These are phyloP conservation scores for Drosophila fungiperda DNA, from an alignment of 2,888 invertebrate genomes.

Conservation along the genomic window DNA sequence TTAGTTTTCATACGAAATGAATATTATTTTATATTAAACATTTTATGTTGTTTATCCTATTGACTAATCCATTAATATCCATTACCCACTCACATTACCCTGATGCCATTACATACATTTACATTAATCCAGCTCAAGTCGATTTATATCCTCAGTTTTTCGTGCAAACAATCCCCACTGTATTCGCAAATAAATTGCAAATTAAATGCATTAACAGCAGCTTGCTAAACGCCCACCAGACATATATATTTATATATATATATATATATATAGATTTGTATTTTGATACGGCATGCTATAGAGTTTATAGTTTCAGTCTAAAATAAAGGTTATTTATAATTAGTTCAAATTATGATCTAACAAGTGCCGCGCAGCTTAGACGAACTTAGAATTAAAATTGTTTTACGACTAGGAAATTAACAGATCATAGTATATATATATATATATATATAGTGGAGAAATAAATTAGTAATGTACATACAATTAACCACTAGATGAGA, in stretches of 20 bases:
- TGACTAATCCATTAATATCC: neutral
- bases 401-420: conserved; percentile 35
- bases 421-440: neutral
- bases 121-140: conserved; percentile 17
- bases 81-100: conserved; percentile 1
- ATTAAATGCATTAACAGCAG: conserved; percentile 51
- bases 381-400: conserved; percentile 67
- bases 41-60: neutral
- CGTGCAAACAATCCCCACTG: conserved; percentile 32
- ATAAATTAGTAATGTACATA: conserved; percentile 51
- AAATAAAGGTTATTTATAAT: conserved; percentile 41
- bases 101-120: conserved; percentile 7
- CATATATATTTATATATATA: neutral
- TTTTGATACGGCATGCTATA: neutral
- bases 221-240: conserved; percentile 59
- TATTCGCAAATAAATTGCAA: conserved; percentile 33
- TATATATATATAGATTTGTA: neutral
- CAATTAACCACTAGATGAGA: conserved; percentile 29
- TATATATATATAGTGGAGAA: conserved; percentile 8
- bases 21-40: neutral
- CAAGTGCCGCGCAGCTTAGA: conserved; percentile 22
- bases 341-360: conserved; percentile 44
- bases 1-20: neutral
- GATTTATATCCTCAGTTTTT: conserved; percentile 12
- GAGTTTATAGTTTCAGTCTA: neutral